Percentiles rank a stretch among this genome's conserved stretches.
These are phyloP conservation scores for Acanthurus lineatus DNA, from an alignment of 2,797 vertebrate species.

Conservation along the genomic window DNA sequence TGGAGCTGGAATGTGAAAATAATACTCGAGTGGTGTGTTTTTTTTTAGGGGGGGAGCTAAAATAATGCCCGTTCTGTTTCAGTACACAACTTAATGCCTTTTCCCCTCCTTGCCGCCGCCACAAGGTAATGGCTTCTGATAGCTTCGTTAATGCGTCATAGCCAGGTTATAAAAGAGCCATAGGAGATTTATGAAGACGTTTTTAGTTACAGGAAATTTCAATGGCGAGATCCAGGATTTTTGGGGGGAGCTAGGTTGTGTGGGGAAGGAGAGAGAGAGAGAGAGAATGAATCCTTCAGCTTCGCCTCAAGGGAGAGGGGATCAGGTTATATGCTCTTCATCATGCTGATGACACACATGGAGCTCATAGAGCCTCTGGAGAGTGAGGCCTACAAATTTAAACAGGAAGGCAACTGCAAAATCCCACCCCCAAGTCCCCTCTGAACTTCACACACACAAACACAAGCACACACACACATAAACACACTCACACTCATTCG, in stretches of 20 bases:
- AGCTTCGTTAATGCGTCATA: slow-evolving; percentile 81
- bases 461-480: slow-evolving; percentile 26
- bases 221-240: slow-evolving; percentile 60
- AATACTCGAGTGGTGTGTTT: slow-evolving; percentile 38
- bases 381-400: slow-evolving; percentile 67
- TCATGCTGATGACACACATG: slow-evolving; percentile 69
- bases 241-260: slow-evolving; percentile 13
- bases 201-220: slow-evolving; percentile 84
- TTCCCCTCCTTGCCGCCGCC: slow-evolving; percentile 24
- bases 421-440: slow-evolving; percentile 46
- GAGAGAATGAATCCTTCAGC: slow-evolving; percentile 58
- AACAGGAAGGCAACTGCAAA: slow-evolving; percentile 68
- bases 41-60: slow-evolving; percentile 44
- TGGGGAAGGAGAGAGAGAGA: slow-evolving; percentile 4
- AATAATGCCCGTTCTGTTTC: slow-evolving; percentile 78
- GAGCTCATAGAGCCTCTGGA: slow-evolving; percentile 52
- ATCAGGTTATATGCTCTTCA: slow-evolving; percentile 70
- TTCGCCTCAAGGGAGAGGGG: slow-evolving; percentile 51
- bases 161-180: slow-evolving; percentile 79
- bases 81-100: slow-evolving; percentile 71
- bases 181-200: slow-evolving; percentile 80
- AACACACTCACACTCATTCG: slow-evolving; percentile 25
- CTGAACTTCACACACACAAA: slow-evolving; percentile 18
- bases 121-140: slow-evolving; percentile 77
- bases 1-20: slow-evolving; percentile 72